Evolutionary conservation across 2,113 vertebrate species (phyloP).

Genomic region (Passer montanus): DNA sequence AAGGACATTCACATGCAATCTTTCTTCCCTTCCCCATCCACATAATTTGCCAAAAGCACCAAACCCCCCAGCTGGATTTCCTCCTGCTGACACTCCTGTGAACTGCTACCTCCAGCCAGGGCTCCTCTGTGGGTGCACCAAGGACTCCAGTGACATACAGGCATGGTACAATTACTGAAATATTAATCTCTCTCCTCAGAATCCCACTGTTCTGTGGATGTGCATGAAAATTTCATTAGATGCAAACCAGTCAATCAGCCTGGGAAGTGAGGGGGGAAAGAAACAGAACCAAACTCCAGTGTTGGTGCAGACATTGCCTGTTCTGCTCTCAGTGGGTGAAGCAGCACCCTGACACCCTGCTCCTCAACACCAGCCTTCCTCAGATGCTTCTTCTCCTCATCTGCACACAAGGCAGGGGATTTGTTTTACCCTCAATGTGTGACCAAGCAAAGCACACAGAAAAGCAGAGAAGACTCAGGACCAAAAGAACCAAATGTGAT

Average conservation of each 20-base stretch:
- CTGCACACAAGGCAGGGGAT: not conserved
- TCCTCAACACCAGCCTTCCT: not conserved
- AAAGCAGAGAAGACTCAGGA: not conserved
- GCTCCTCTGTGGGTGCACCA: not conserved
- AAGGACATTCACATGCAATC: not conserved
- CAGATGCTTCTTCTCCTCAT: not conserved
- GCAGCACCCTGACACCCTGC: accelerated
- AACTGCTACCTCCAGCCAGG: not conserved
- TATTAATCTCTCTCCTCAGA: not conserved
- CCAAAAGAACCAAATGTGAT: not conserved
- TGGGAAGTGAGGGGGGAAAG: not conserved
- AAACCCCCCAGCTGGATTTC: not conserved
- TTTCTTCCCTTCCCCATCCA: not conserved
- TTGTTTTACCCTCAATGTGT: not conserved
- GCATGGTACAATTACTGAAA: not conserved
- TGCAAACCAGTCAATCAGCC: not conserved
- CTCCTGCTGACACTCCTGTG: not conserved
- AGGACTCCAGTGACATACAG: not conserved
- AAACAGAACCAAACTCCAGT: not conserved
- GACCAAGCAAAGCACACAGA: not conserved
- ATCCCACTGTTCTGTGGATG: not conserved
- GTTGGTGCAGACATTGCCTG: not conserved
- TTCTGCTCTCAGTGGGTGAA: not conserved
- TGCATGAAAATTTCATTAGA: slow-evolving; percentile 30
- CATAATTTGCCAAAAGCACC: not conserved